Conservation (phyloP, 2,113 vertebrate species). For the Mesocricetus auratus region DNA sequence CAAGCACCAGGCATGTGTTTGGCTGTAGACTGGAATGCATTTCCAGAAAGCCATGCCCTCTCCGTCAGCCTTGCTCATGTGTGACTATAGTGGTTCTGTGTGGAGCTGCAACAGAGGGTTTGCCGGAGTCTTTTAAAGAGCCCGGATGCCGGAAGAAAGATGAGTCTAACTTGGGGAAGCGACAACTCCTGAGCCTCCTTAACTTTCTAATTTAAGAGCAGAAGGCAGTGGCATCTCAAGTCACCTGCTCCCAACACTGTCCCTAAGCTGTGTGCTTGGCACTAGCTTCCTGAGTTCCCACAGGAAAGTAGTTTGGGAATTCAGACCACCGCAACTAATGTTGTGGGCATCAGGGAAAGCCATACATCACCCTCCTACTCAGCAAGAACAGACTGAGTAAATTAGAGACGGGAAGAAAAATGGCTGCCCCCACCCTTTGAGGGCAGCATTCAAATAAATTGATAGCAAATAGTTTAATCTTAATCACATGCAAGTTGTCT, state of each 20-base stretch:
- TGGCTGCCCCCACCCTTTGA: background rate
- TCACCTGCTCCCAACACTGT: background rate
- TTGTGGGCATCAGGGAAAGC: background rate
- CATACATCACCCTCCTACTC: background rate
- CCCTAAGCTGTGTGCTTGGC: background rate
- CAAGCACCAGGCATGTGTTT: background rate
- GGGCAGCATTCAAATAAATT: background rate
- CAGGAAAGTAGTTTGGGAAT: background rate
- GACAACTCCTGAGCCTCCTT: no score
- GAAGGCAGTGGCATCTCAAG: background rate
- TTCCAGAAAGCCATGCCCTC: background rate
- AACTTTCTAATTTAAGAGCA: background rate
- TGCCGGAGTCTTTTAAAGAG: background rate
- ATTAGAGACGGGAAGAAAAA: background rate
- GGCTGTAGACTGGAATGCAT: no score
- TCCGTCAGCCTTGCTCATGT: fast-evolving
- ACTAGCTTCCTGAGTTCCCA: background rate
- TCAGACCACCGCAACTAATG: background rate
- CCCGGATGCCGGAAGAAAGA: background rate
- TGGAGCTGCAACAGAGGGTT: background rate
- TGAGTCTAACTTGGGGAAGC: background rate
- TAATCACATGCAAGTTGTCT: background rate
- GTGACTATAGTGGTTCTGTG: background rate
- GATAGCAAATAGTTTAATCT: background rate
- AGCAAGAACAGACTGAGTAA: background rate